A percentile compares a stretch with the other conserved stretches of the same genome.
Evolutionary conservation across 2,797 vertebrate species (phyloP).

Genomic region (Myiotriccus ornatus): DNA sequence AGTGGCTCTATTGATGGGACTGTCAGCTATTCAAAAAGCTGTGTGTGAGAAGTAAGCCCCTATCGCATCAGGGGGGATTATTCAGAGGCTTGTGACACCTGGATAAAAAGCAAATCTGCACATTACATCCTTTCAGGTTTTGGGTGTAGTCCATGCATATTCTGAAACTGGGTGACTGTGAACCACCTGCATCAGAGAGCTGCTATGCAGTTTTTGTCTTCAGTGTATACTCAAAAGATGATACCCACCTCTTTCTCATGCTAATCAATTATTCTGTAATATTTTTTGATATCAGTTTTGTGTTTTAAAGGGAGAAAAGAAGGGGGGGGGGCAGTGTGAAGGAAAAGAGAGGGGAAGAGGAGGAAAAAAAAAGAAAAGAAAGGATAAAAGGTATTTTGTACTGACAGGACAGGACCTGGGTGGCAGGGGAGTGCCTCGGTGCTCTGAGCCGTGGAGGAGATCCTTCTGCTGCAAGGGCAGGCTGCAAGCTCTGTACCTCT

Average conservation of each 20-base stretch:
- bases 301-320: background rate
- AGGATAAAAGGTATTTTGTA: background rate
- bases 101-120: constrained; percentile 5
- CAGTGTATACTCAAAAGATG: background rate
- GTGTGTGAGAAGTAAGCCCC: background rate
- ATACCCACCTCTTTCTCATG: background rate
- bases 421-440: background rate
- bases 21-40: constrained; percentile 14
- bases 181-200: background rate
- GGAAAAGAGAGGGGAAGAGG: fast-evolving
- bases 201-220: background rate
- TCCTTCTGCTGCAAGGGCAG: background rate
- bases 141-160: background rate
- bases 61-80: background rate
- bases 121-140: background rate
- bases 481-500: fast-evolving
- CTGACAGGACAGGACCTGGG: background rate
- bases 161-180: background rate
- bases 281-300: background rate
- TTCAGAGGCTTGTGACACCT: constrained; percentile 14
- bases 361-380: background rate
- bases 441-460: background rate
- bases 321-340: too few species aligned
- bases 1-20: background rate
- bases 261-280: background rate